Evolutionary conservation across 2,797 vertebrate genomes (phyloP).

Genomic region (Rallus crepitans): DNA sequence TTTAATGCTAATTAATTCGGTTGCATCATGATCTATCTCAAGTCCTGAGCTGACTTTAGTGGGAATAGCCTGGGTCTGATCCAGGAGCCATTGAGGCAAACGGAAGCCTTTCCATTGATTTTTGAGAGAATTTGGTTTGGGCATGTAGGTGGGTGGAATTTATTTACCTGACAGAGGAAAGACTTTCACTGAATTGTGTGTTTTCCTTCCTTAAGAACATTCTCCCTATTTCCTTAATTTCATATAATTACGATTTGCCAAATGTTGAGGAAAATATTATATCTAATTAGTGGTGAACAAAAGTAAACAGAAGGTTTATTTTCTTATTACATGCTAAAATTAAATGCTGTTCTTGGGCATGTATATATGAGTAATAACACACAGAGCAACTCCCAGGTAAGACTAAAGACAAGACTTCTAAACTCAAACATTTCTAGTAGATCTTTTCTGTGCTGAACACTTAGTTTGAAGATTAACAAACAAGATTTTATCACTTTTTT

Average conservation of each 20-base stretch:
- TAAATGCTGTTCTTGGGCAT: conserved; percentile 16
- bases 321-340: conserved; percentile 35
- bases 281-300: conserved; percentile 63
- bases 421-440: not conserved
- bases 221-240: conserved; percentile 65
- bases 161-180: not conserved
- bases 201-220: not conserved
- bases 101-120: conserved; percentile 24
- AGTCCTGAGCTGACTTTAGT: conserved; percentile 53
- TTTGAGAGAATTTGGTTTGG: not conserved
- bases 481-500: not conserved
- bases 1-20: conserved; percentile 78
- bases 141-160: conserved; percentile 15
- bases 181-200: not conserved
- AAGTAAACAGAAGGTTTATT: conserved; percentile 44
- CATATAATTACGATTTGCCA: conserved; percentile 63
- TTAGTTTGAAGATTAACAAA: not conserved
- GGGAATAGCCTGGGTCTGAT: conserved; percentile 25
- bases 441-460: not conserved
- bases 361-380: not conserved
- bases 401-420: not conserved
- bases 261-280: conserved; percentile 39
- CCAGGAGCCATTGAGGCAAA: conserved; percentile 38
- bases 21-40: conserved; percentile 60
- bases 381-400: not conserved